Percentiles rank a stretch among this genome's conserved stretches.
These are phyloP conservation scores for Lindbergichthys nudifrons DNA, from an alignment of 2,797 vertebrate genomes.

Conservation along the genomic window DNA sequence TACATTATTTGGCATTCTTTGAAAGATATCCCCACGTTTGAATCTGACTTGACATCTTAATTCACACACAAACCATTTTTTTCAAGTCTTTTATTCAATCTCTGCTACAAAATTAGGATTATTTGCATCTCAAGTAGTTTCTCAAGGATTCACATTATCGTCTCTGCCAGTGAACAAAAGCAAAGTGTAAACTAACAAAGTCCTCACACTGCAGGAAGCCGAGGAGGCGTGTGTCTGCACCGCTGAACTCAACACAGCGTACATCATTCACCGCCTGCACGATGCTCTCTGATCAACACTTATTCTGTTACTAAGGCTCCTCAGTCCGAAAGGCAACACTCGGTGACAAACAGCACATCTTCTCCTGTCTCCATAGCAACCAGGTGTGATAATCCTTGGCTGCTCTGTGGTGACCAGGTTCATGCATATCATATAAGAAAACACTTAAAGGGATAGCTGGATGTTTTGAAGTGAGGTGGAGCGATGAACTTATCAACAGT, in stretches of 20 bases:
- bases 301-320: slow-evolving; percentile 41
- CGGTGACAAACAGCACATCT: slow-evolving; percentile 22
- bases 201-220: background rate
- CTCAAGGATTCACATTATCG: slow-evolving; percentile 54
- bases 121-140: slow-evolving; percentile 35
- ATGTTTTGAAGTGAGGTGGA: no score
- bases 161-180: slow-evolving; percentile 9
- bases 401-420: background rate
- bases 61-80: background rate
- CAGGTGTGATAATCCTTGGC: slow-evolving; percentile 18
- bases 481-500: no score
- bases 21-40: background rate
- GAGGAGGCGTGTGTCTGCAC: background rate
- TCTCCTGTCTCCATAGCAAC: slow-evolving; percentile 68
- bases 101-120: slow-evolving; percentile 6
- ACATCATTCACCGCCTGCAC: slow-evolving; percentile 61
- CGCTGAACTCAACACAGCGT: slow-evolving; percentile 5
- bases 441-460: no score
- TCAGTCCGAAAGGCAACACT: slow-evolving; percentile 57
- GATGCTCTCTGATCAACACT: slow-evolving; percentile 19
- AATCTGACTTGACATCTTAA: background rate
- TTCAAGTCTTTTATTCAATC: slow-evolving; percentile 33
- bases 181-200: slow-evolving; percentile 21
- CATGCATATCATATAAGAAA: slow-evolving; percentile 26
- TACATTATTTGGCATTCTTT: background rate